These are phyloP conservation scores for Ganaspis sp. DNA, from an alignment of 1,140 invertebrate genomes.

Conservation along the genomic window DNA sequence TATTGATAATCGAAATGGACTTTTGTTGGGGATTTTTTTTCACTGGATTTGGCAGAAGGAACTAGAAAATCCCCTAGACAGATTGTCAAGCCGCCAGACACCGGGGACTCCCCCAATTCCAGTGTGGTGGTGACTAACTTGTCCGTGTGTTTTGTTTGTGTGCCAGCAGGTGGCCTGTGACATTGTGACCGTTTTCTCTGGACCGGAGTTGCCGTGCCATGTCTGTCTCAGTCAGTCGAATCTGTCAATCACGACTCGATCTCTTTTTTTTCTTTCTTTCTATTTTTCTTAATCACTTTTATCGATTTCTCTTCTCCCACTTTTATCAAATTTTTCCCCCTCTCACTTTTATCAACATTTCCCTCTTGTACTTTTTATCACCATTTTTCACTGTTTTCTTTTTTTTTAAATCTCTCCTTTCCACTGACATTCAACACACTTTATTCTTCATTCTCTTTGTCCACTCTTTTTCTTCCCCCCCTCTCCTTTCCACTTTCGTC, in stretches of 20 bases:
- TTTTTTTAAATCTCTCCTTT: background rate
- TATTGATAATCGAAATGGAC: no score
- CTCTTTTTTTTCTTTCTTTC: conserved; percentile 58
- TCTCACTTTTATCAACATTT: background rate
- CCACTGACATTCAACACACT: no score
- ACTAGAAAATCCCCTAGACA: background rate
- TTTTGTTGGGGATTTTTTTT: no score
- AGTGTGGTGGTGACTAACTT: conserved; percentile 77
- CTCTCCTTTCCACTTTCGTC: background rate
- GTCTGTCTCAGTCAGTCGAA: conserved; percentile 69
- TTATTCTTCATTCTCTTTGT: no score
- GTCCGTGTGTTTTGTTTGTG: conserved; percentile 77
- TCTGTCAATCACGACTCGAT: conserved; percentile 55
- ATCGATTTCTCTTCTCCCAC: conserved; percentile 26
- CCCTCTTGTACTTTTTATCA: background rate
- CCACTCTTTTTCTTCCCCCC: background rate
- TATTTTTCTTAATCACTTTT: conserved; percentile 37
- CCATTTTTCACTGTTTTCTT: background rate
- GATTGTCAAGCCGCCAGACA: background rate
- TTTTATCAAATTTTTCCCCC: conserved; percentile 31
- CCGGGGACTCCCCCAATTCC: conserved; percentile 41
- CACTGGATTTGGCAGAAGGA: no score
- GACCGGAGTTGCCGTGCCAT: conserved; percentile 76
- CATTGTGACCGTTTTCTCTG: conserved; percentile 76
- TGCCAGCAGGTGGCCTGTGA: conserved; percentile 78